These are phyloP conservation scores for Probaryconus sp. DNA, from an alignment of 1,140 invertebrate genomes.

Conservation along the genomic window DNA sequence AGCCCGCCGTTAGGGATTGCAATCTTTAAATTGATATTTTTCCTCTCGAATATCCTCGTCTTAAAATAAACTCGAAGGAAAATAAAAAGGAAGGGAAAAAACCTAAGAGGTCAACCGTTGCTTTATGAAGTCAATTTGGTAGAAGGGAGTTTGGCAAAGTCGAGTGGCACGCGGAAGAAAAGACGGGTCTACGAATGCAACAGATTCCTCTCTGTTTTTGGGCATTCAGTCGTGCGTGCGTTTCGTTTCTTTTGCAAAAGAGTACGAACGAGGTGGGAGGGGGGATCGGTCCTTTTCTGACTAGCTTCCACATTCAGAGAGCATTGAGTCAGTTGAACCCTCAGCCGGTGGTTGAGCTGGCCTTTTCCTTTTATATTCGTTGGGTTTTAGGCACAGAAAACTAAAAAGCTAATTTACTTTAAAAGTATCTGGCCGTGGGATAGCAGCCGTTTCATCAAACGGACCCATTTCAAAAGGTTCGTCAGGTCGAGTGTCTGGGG, in stretches of 20 bases:
- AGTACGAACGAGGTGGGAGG: constrained; percentile 30
- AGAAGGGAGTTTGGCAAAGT: neutral
- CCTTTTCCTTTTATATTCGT: constrained; percentile 71
- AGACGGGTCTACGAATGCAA: constrained; percentile 49
- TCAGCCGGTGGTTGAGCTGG: constrained; percentile 54
- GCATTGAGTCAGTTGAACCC: constrained; percentile 73
- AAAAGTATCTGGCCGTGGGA: constrained; percentile 72
- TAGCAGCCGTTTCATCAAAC: constrained; percentile 72
- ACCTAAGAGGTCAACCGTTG: constrained; percentile 58
- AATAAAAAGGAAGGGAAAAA: no score
- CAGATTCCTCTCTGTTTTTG: constrained; percentile 73
- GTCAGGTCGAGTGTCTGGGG: constrained; percentile 45
- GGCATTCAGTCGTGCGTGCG: constrained; percentile 68
- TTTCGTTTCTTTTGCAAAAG: constrained; percentile 47
- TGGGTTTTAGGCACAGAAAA: constrained; percentile 74
- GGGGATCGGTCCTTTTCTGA: constrained; percentile 25
- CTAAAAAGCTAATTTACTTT: constrained; percentile 80
- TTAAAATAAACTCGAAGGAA: no score
- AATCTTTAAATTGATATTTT: no score
- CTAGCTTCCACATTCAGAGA: constrained; percentile 53
- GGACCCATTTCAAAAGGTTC: constrained; percentile 69
- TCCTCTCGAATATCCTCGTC: no score
- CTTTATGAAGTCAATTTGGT: constrained; percentile 2
- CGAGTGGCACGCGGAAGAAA: constrained; percentile 9
- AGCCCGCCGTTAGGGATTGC: no score